These are phyloP conservation scores for Palaemon carinicauda DNA, from an alignment of 1,140 invertebrate genomes.

Conservation along the genomic window DNA sequence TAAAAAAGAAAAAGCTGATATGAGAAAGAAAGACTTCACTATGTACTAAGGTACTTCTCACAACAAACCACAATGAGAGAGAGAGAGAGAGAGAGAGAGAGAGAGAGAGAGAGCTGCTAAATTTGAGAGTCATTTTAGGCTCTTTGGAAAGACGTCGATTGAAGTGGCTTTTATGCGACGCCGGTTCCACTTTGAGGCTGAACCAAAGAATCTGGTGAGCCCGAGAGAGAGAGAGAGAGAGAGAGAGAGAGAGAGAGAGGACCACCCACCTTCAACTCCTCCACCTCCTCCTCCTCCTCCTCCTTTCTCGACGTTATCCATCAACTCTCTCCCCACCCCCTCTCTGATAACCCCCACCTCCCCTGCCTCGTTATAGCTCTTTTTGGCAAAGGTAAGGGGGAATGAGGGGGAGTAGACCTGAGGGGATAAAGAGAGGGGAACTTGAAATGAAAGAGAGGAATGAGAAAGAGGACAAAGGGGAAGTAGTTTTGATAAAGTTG, in stretches of 20 bases:
- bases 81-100: not conserved
- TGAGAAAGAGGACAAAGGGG: not conserved
- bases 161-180: conserved; percentile 30
- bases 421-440: not conserved
- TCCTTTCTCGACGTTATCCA: no score
- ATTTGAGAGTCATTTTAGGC: conserved; percentile 47
- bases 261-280: no score
- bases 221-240: not conserved
- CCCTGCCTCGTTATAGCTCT: no score
- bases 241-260: not conserved
- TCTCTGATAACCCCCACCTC: no score
- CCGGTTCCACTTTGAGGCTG: conserved; percentile 10
- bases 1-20: no score
- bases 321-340: no score
- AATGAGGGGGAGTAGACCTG: not conserved
- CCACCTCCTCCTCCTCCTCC: no score
- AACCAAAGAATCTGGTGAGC: not conserved
- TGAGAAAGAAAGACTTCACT: no score
- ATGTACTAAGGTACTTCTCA: no score
- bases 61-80: no score
- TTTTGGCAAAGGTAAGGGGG: not conserved
- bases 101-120: conserved; percentile 32
- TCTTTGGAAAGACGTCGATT: conserved; percentile 28
- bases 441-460: not conserved
- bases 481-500: not conserved